Base-by-base conservation (phyloP, 2,113 vertebrate genomes). In the Spilogale gracilis region DNA sequence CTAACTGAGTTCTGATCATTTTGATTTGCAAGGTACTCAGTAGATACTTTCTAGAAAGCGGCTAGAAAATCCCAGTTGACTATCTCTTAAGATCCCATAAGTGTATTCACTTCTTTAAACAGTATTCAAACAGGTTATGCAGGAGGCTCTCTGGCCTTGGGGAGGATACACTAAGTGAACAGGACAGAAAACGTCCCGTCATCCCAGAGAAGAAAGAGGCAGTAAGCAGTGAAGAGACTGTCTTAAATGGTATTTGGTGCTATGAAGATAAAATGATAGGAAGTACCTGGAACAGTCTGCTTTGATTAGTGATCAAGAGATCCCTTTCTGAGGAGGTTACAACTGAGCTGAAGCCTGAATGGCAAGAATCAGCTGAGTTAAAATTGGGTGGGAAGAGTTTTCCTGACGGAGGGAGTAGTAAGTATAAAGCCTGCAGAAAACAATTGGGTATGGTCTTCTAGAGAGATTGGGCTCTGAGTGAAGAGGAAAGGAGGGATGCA, bases 1-100 rank as follows among this genome's bases (percentile, higher is more conserved):
- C 73, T 96, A 50, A 71, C 13, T 96, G 38, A 54, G 14, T 91
- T 95, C 69, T 93, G 63, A n/a, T 96, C 80, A 82, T 96, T 89
- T 25, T 10, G 9, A 54, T 91, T 52, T 82, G 20, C 61, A 79
- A 69, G 30, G 10, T 80, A 45, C 12, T 48, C 32, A 38, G 12
- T 91, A 76, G 54, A 30, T 52, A 32, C 23, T 56, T 13, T 69
- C 92, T 84, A 74, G 69, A 83, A 82, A 80, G 27, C 23, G 94
- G 11, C 38, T 83, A 79, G 27, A 89, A 95, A 92, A 61, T 86
- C 56, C 56, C 74, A 84, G 0, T 50, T 71, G 63, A 38, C 60
- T 45, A 0, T 80, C 32, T 74, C 50, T 84, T 91, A 60, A 45
- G 90, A 69, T 74, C 38, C 32, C 43, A 7, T 45, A 60, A 71